phyloP scores from a whole-genome alignment of 2,888 invertebrate genomes.

The Drosophila robusta region DNA sequence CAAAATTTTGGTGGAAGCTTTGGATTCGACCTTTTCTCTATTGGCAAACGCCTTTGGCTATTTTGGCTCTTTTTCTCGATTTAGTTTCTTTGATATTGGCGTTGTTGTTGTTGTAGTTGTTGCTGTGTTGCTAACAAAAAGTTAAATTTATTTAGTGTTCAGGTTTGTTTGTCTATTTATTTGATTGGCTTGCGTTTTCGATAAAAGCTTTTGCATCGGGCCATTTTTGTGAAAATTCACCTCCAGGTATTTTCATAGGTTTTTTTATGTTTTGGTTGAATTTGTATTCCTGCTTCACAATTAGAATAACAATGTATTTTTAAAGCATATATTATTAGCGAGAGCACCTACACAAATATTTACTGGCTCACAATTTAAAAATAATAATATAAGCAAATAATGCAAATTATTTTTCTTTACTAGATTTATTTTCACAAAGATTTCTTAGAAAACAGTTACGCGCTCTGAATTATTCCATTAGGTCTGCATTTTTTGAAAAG shows the following conservation, averaged over 20 bases:
- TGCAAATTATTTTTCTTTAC: background rate
- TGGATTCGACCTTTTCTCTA: conserved; percentile 26
- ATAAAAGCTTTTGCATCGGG: conserved; percentile 57
- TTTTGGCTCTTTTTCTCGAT: conserved; percentile 32
- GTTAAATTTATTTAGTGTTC: conserved; percentile 65
- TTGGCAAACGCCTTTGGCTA: conserved; percentile 26
- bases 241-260: conserved; percentile 23
- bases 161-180: conserved; percentile 70
- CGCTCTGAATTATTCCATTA: background rate
- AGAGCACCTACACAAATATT: too few species aligned
- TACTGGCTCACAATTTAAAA: background rate
- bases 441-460: background rate
- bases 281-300: background rate
- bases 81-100: conserved; percentile 24
- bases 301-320: background rate
- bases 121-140: conserved; percentile 24
- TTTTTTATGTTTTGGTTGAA: conserved; percentile 10
- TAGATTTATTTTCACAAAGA: background rate
- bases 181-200: conserved; percentile 64
- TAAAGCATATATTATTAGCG: background rate
- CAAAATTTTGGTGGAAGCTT: conserved; percentile 27
- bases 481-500: background rate
- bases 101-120: conserved; percentile 10
- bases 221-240: conserved; percentile 36
- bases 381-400: background rate